Percentiles rank a stretch among this genome's conserved stretches.
These are phyloP conservation scores for Planococcus citri DNA, from an alignment of 1,140 invertebrate species.

Conservation along the genomic window DNA sequence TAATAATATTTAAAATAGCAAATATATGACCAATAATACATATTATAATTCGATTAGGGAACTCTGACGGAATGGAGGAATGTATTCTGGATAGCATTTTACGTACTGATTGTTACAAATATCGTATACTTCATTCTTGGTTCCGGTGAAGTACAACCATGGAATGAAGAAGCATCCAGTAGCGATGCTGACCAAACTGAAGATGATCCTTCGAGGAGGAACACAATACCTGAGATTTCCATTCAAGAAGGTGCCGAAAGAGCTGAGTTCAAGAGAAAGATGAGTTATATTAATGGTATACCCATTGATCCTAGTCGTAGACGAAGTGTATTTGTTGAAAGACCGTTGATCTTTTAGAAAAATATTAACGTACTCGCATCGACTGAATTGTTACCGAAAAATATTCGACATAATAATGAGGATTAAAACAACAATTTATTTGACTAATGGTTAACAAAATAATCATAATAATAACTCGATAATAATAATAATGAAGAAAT, in stretches of 20 bases:
- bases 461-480: too few species aligned
- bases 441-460: neutral
- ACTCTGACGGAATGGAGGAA: constrained; percentile 39
- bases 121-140: constrained; percentile 36
- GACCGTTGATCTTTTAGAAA: neutral
- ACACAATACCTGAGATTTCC: neutral
- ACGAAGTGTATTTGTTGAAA: neutral
- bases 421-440: neutral
- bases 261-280: neutral
- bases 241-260: neutral
- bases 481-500: neutral
- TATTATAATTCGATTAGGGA: constrained; percentile 25
- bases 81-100: constrained; percentile 41
- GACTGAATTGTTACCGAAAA: too few species aligned
- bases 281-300: constrained; percentile 1
- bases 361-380: too few species aligned
- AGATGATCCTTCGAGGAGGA: neutral
- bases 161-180: constrained; percentile 28
- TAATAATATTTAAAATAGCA: neutral
- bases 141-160: constrained; percentile 32
- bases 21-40: neutral
- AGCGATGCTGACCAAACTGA: constrained; percentile 17
- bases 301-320: neutral
- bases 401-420: too few species aligned
- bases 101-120: constrained; percentile 36